phyloP scores from a whole-genome alignment of 2,888 invertebrate species.

The Nymphalis c-album region DNA sequence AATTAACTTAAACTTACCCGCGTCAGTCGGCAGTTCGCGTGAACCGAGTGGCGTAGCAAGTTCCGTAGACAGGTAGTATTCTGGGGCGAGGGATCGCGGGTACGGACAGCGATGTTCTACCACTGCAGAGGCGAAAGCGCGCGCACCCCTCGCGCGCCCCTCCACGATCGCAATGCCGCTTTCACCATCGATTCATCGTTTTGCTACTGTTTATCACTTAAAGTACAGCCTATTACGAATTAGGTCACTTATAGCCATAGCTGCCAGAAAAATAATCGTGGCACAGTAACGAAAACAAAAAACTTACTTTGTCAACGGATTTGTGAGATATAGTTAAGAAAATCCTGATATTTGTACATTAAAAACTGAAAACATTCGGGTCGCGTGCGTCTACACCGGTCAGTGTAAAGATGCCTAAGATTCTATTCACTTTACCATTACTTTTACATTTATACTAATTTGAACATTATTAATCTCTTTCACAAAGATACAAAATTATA shows the following conservation, averaged over 20 bases:
- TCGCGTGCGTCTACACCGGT: too few species aligned
- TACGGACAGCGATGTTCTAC: constrained; percentile 17
- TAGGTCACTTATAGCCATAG: constrained; percentile 44
- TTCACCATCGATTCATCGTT: constrained; percentile 63
- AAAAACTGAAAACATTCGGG: too few species aligned
- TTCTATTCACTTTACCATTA: too few species aligned
- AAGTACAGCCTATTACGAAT: constrained; percentile 48
- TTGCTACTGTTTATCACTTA: constrained; percentile 55
- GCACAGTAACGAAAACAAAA: neutral
- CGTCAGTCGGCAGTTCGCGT: neutral
- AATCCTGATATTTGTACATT: too few species aligned
- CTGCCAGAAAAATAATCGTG: neutral
- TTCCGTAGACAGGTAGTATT: constrained; percentile 3
- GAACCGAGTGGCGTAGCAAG: constrained; percentile 7
- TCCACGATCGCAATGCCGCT: constrained; percentile 38
- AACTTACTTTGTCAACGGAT: too few species aligned
- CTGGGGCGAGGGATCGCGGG: constrained; percentile 10
- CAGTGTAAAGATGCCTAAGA: too few species aligned
- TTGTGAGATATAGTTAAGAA: too few species aligned
- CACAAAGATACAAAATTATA: too few species aligned
- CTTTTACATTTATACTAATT: too few species aligned
- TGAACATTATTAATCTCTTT: too few species aligned
- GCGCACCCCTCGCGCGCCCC: constrained; percentile 52
- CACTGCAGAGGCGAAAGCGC: constrained; percentile 50
- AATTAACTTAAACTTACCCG: constrained; percentile 3